Base-by-base conservation (phyloP, 2,888 invertebrate genomes). In the Matsumyia berberina region DNA sequence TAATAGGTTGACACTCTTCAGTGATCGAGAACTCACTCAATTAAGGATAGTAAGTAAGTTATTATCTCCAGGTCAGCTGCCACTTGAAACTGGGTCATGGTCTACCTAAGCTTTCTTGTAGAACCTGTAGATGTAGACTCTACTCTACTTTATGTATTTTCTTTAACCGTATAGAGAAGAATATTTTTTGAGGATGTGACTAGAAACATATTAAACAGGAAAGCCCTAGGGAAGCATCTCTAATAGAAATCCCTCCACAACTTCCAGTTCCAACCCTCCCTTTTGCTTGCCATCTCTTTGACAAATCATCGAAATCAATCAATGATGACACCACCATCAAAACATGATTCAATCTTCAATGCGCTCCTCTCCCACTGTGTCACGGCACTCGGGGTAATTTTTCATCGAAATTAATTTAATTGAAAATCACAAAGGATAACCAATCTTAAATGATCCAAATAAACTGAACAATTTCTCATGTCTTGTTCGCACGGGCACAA, bases 401-500 rank as follows among this genome's bases (percentile, higher is more conserved):
- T 85, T 85, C 85, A 85, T 85, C 64, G 44, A 85, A 85, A 85
- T 85, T 64, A 70, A 85, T 85, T 85, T 85, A 80, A 85, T 80
- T 85, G 85, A 85, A 85, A 85, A 80, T 80, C 80, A 80, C 80
- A 80, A 85, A 79, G 85, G 85, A 85, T 85, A 85, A 80, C 85
- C 85, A 85, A 85, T 85, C 85, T 70, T 80, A 85, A 85, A 85
- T 85, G 85, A 85, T 85, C 85, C 80, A 85, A 85, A 85, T 80
- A 85, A 85, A 80, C 80, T 85, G 29, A 80, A 74, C 85, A 70
- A 85, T 85, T 70, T 85, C 85, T 85, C 85, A 85, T 80, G 85
- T 80, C 69, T 70, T 39, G 39, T 67, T 37, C 19, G 44, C 35
- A 46, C 17, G 39, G 24, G 53, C 74, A 85, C 74, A 85, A 85